Percentiles rank a stretch among this genome's conserved stretches.
Conservation (phyloP, 2,113 vertebrate species). For the Platichthys flesus region DNA sequence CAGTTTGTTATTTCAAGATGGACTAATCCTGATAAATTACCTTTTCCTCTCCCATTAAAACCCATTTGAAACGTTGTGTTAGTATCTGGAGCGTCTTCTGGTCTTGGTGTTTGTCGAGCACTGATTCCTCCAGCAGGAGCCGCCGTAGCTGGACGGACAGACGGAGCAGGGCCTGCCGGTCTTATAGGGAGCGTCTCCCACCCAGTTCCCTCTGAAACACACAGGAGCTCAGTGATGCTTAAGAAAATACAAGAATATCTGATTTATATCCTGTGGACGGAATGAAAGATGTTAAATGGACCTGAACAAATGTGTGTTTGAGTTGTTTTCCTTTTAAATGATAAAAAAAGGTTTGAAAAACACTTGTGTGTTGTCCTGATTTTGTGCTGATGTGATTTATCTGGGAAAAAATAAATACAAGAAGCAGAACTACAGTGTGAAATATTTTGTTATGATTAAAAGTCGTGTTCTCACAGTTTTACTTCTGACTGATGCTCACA, state of each 20-base stretch:
- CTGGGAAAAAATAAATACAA: background rate
- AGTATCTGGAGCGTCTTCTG: constrained; percentile 77
- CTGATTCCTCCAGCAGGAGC: constrained; percentile 88
- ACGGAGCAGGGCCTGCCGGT: constrained; percentile 87
- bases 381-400: background rate
- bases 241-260: too few relatives aligned
- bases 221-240: constrained; percentile 17
- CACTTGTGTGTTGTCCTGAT: background rate
- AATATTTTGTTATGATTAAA: too few relatives aligned
- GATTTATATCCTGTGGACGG: too few relatives aligned
- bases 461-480: too few relatives aligned
- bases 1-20: background rate
- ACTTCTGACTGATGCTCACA: too few relatives aligned
- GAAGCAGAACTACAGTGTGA: too few relatives aligned
- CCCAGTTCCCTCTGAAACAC: constrained; percentile 91
- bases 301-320: too few relatives aligned
- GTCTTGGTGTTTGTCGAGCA: constrained; percentile 75
- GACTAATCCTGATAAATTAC: background rate
- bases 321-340: too few relatives aligned
- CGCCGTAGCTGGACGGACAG: constrained; percentile 87
- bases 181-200: constrained; percentile 89
- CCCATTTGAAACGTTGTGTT: background rate
- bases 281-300: too few relatives aligned
- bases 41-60: too few relatives aligned
- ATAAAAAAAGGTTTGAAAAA: background rate